phyloP scores from a whole-genome alignment of 2,797 vertebrate genomes.

The Bradypodion ventrale region DNA sequence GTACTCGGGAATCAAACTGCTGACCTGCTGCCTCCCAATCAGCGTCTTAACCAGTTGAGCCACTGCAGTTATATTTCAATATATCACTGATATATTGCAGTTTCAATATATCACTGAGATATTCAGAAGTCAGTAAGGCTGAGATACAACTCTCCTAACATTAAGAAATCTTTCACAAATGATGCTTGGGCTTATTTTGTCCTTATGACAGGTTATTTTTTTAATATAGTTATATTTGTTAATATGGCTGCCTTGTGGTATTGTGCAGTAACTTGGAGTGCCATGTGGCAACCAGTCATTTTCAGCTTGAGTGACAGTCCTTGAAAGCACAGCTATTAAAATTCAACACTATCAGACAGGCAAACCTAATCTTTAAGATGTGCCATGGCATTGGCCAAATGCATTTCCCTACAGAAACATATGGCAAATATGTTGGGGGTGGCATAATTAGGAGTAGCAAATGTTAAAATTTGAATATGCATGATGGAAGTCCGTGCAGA shows the following conservation, averaged over 20 bases:
- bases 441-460: background rate
- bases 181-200: background rate
- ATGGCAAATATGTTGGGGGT: background rate
- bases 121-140: too few relatives aligned
- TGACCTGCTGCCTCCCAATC: too few relatives aligned
- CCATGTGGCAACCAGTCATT: background rate
- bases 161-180: background rate
- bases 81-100: too few relatives aligned
- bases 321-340: background rate
- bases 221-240: background rate
- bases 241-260: background rate
- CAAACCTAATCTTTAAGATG: background rate
- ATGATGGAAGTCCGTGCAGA: background rate
- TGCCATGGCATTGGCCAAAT: background rate
- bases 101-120: background rate
- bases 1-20: too few relatives aligned
- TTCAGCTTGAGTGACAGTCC: background rate
- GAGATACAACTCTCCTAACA: background rate
- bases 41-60: too few relatives aligned
- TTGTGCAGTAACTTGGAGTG: background rate
- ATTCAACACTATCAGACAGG: background rate
- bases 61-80: too few relatives aligned
- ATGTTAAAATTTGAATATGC: background rate
- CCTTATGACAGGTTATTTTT: background rate
- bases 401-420: background rate